Conservation (phyloP, 2,888 invertebrate species). For the Harpalus rufipes region DNA sequence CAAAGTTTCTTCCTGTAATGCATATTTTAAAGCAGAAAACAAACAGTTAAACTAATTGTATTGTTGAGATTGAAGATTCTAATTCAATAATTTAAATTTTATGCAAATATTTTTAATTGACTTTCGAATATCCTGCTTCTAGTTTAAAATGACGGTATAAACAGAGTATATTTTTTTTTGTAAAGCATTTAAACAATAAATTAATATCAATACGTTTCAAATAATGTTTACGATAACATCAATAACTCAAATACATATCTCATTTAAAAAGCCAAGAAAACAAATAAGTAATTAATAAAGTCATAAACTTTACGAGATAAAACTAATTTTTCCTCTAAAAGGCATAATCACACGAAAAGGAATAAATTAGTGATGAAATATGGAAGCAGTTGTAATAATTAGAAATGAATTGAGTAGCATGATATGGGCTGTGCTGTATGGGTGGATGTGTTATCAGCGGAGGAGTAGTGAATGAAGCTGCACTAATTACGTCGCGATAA, state of each 20-base stretch:
- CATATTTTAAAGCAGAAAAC: too few relatives aligned
- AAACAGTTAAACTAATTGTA: too few relatives aligned
- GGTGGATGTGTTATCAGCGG: conserved; percentile 23
- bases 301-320: conserved; percentile 24
- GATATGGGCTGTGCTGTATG: conserved; percentile 4
- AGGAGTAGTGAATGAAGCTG: conserved; percentile 47
- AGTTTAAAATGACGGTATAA: too few relatives aligned
- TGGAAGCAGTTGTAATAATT: conserved; percentile 11
- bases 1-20: too few relatives aligned
- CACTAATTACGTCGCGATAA: conserved; percentile 43
- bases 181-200: not conserved
- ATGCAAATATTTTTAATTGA: too few relatives aligned
- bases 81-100: too few relatives aligned
- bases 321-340: conserved; percentile 16
- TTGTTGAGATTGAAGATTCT: too few relatives aligned
- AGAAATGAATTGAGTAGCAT: not conserved
- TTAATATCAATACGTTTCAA: not conserved
- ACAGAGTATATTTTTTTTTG: too few relatives aligned
- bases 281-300: conserved; percentile 52
- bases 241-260: conserved; percentile 27
- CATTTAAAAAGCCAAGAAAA: conserved; percentile 39
- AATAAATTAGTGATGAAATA: conserved; percentile 17
- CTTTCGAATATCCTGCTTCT: too few relatives aligned
- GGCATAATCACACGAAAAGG: conserved; percentile 14
- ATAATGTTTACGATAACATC: conserved; percentile 8